These are phyloP conservation scores for Lota lota DNA, from an alignment of 2,113 vertebrate species.

Conservation along the genomic window DNA sequence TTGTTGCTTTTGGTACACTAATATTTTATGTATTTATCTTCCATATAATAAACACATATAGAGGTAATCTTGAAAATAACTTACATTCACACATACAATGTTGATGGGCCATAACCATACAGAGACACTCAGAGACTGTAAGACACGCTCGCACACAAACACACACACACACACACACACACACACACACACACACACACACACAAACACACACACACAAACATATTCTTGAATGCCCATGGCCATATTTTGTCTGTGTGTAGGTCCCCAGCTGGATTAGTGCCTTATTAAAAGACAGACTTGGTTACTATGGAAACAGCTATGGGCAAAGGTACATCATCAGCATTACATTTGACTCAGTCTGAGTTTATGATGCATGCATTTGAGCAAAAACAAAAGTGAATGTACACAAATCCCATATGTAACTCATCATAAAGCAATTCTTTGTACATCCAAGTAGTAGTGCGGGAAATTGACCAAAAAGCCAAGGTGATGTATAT, in stretches of 20 bases:
- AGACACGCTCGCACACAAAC: background rate
- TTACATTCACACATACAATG: no score
- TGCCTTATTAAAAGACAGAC: conserved; percentile 48
- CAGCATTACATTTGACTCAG: conserved; percentile 24
- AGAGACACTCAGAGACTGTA: no score
- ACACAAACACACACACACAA: conserved; percentile 2
- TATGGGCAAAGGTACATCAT: conserved; percentile 38
- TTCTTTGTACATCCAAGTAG: no score
- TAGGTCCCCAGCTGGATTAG: conserved; percentile 47
- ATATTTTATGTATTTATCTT: no score
- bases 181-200: conserved; percentile 6
- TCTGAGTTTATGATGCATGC: background rate
- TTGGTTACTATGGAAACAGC: conserved; percentile 56
- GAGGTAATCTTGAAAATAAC: no score
- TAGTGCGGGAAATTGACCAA: background rate
- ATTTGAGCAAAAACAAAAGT: background rate
- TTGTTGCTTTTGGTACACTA: no score
- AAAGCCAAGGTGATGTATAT: conserved; percentile 2
- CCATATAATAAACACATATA: no score
- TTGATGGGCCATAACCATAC: no score
- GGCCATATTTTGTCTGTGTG: conserved; percentile 44
- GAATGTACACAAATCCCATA: no score
- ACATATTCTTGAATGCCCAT: conserved; percentile 44
- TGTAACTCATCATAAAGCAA: no score
- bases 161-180: conserved; percentile 6